Conservation (phyloP, 2,888 invertebrate genomes). For the Glaucopsyche alexis region DNA sequence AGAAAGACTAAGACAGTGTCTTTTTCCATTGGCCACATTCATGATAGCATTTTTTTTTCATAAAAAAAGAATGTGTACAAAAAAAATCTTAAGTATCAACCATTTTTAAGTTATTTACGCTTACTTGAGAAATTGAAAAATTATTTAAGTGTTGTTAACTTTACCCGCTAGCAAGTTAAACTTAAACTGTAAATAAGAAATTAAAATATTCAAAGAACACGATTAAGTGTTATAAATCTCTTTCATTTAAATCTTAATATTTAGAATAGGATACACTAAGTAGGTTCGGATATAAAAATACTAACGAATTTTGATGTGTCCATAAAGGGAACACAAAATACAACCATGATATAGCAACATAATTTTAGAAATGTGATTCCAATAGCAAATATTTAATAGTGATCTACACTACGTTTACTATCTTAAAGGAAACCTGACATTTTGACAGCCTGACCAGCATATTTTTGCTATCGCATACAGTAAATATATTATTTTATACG, state of each 20-base stretch:
- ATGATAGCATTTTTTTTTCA: not conserved
- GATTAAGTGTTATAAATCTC: not conserved
- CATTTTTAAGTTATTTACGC: no score
- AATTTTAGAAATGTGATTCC: not conserved
- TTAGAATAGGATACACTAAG: not conserved
- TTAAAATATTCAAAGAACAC: no score
- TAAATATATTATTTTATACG: not conserved
- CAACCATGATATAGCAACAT: not conserved
- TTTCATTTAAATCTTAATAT: not conserved
- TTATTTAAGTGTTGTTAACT: no score
- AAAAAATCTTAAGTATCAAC: no score
- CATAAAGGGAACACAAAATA: not conserved
- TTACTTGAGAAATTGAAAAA: no score
- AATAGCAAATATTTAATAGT: not conserved
- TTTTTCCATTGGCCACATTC: not conserved
- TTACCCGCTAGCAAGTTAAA: not conserved
- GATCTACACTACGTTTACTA: not conserved
- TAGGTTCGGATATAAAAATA: not conserved
- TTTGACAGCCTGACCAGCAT: not conserved
- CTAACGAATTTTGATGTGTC: not conserved
- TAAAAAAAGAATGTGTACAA: not conserved
- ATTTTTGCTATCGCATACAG: not conserved
- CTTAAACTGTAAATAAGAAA: not conserved
- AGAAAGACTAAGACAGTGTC: constrained; percentile 1
- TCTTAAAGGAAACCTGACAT: not conserved